Evolutionary conservation across 2,888 invertebrate genomes (phyloP).

Genomic region (Melanostoma mellinum): DNA sequence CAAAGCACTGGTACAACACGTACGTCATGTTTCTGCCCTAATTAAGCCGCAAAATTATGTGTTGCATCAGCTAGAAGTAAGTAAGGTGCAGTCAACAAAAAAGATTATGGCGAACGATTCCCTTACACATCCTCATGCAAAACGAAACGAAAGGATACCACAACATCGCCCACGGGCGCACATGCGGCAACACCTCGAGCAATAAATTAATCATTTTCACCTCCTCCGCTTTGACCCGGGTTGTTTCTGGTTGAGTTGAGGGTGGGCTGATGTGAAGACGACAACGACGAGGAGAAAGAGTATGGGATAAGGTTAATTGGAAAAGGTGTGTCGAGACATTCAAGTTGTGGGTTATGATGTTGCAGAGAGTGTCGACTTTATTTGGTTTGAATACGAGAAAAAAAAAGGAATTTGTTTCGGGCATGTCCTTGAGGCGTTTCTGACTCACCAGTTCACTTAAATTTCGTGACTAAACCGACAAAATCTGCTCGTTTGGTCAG

Average conservation of each 20-base stretch:
- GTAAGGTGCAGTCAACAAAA: conserved; percentile 31
- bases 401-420: conserved; percentile 12
- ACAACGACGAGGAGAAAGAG: not conserved
- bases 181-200: conserved; percentile 66
- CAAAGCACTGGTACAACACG: not conserved
- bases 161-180: conserved; percentile 59
- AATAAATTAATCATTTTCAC: conserved; percentile 66
- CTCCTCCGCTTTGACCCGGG: conserved; percentile 41
- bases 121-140: conserved; percentile 5
- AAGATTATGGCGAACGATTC: conserved; percentile 45
- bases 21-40: conserved; percentile 60
- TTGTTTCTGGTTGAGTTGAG: not conserved
- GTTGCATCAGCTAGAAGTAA: conserved; percentile 41
- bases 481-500: too few relatives aligned
- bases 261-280: not conserved
- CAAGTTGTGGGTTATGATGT: conserved; percentile 6
- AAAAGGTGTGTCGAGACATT: conserved; percentile 31
- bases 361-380: too few relatives aligned
- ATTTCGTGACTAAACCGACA: too few relatives aligned
- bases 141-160: conserved; percentile 44
- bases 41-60: conserved; percentile 65
- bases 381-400: too few relatives aligned
- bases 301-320: conserved; percentile 1
- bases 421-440: conserved; percentile 4
- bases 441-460: not conserved